These are phyloP conservation scores for Euplexia lucipara DNA, from an alignment of 2,888 invertebrate genomes.

Conservation along the genomic window DNA sequence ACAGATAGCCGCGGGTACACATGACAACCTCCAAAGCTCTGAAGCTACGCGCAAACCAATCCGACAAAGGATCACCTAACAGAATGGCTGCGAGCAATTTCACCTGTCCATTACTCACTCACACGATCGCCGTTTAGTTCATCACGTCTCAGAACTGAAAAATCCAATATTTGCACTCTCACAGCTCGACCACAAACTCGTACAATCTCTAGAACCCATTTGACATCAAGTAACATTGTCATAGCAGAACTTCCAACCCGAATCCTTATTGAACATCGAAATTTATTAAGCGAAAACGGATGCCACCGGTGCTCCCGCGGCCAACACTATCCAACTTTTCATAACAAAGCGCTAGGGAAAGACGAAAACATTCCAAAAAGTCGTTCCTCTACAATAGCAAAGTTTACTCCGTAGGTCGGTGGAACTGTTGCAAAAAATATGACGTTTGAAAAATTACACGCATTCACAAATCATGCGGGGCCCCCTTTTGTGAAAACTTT, in stretches of 20 bases:
- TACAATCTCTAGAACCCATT: slow-evolving; percentile 58
- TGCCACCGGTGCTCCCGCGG: slow-evolving; percentile 76
- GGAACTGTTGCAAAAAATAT: slow-evolving; percentile 89
- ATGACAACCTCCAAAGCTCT: slow-evolving; percentile 69
- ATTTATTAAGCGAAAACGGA: slow-evolving; percentile 76
- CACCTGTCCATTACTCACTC: slow-evolving; percentile 75
- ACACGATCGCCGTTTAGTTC: slow-evolving; percentile 64
- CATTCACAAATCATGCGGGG: slow-evolving; percentile 90
- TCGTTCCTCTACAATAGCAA: slow-evolving; percentile 85
- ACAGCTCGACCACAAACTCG: slow-evolving; percentile 57
- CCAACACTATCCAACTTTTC: slow-evolving; percentile 83
- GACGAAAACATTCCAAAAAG: slow-evolving; percentile 79
- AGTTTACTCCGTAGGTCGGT: slow-evolving; percentile 86
- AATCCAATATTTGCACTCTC: slow-evolving; percentile 52
- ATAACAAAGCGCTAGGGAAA: slow-evolving; percentile 82
- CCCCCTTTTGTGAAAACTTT: slow-evolving; percentile 88
- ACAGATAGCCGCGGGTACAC: slow-evolving; percentile 77
- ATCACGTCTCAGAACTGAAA: slow-evolving; percentile 44
- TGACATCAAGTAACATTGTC: slow-evolving; percentile 63
- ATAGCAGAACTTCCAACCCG: slow-evolving; percentile 62
- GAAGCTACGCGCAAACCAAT: slow-evolving; percentile 69
- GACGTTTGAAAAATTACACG: slow-evolving; percentile 91
- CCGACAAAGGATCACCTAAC: slow-evolving; percentile 77
- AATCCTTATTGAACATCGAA: slow-evolving; percentile 73
- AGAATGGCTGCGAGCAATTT: slow-evolving; percentile 73